A percentile compares a stretch with the other conserved stretches of the same genome.
Evolutionary conservation across 2,888 invertebrate genomes (phyloP).

Genomic region (Schizotus pectinicornis): DNA sequence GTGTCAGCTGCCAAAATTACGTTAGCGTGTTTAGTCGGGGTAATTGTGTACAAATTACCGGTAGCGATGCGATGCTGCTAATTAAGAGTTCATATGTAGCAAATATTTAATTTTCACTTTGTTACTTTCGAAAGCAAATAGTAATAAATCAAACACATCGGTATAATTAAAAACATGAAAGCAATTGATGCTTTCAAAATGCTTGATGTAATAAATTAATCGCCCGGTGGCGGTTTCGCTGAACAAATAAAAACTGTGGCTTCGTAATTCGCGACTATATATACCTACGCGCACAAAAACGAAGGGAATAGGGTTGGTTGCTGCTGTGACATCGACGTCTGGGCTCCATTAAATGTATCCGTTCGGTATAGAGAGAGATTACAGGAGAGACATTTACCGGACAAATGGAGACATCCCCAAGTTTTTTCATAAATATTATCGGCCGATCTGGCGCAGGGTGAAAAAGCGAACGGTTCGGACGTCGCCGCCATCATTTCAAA

Average conservation of each 20-base stretch:
- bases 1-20: too few relatives aligned
- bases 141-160: slow-evolving; percentile 17
- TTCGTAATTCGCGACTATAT: too few relatives aligned
- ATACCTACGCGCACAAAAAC: too few relatives aligned
- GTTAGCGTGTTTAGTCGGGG: too few relatives aligned
- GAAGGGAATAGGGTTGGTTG: too few relatives aligned
- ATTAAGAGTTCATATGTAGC: slow-evolving; percentile 5
- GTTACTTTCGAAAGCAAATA: slow-evolving; percentile 17
- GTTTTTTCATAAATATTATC: slow-evolving; percentile 26
- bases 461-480: slow-evolving; percentile 27
- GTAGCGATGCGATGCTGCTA: too few relatives aligned
- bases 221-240: background rate
- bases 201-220: slow-evolving; percentile 7
- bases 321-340: too few relatives aligned
- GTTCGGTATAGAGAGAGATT: background rate
- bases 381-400: slow-evolving; percentile 2
- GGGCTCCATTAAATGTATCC: too few relatives aligned
- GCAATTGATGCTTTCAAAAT: slow-evolving; percentile 2
- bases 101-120: slow-evolving; percentile 27
- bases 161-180: slow-evolving; percentile 17
- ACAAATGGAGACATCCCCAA: slow-evolving; percentile 9
- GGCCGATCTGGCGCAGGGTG: slow-evolving; percentile 15
- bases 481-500: slow-evolving; percentile 28
- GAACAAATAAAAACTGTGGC: too few relatives aligned
- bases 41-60: too few relatives aligned